These are phyloP conservation scores for Polypedilum pembai DNA, from an alignment of 1,140 invertebrate species.

Conservation along the genomic window DNA sequence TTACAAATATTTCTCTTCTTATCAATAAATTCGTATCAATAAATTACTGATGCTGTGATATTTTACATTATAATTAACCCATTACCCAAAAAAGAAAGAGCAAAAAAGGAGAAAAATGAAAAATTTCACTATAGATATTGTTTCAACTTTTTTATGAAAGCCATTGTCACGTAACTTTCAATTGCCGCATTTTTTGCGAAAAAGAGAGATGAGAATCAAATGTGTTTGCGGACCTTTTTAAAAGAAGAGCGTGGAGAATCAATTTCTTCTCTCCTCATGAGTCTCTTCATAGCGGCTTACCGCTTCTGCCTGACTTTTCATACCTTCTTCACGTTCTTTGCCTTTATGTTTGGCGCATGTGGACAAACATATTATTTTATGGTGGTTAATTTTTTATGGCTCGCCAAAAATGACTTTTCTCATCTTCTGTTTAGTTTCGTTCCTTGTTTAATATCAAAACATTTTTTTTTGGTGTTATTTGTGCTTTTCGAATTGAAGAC, in stretches of 20 bases:
- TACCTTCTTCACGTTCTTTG: not conserved
- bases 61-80: constrained; percentile 5
- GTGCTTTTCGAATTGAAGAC: not conserved
- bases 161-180: not conserved
- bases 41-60: not conserved
- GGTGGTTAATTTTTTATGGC: constrained; percentile 6
- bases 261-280: constrained; percentile 25
- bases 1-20: not conserved
- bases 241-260: constrained; percentile 16
- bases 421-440: not conserved
- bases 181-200: not conserved
- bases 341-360: not conserved
- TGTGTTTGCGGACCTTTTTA: not conserved
- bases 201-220: not conserved
- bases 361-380: constrained; percentile 18
- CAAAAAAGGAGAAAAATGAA: too few relatives aligned
- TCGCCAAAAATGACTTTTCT: not conserved
- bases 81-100: not conserved
- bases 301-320: constrained; percentile 2
- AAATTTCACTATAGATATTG: constrained; percentile 1
- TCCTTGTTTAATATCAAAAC: constrained; percentile 18
- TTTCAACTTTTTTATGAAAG: not conserved
- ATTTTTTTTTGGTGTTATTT: not conserved
- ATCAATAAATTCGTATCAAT: not conserved
- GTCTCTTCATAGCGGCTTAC: too few relatives aligned